Evolutionary conservation across 2,888 invertebrate species (phyloP), one percentile per base, ranked within the genome.

Genomic region (Erannis defoliaria): DNA sequence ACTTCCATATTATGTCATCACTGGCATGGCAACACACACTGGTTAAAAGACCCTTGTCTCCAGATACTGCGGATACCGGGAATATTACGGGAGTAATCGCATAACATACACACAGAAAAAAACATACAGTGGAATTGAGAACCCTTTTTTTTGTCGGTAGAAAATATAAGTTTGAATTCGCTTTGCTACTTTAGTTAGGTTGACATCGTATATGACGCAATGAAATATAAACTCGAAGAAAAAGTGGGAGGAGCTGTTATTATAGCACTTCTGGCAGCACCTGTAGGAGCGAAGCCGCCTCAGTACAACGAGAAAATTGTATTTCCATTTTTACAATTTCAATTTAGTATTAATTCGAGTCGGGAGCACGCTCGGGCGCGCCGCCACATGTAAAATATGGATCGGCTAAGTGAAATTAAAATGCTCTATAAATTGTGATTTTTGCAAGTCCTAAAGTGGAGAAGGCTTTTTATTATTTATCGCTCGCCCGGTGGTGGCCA

Each of bases 391-490:
- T 93, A 93, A 93, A 93, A 93, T 93, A 93, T 93, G 93, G 91
- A 92, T 90, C 89, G 89, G 88, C 92, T 93, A 93, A 93, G 92
- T 92, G 92, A 93, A 93, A 93, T 93, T 93, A 93, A 93, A 93
- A 92, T 88, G 90, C 89, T 91, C 93, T 92, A 93, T 93, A 93
- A 93, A 93, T 93, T 93, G 90, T 91, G 91, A 93, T 92, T 93
- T 93, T 93, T 92, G 92, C 92, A 92, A 93, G 93, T 92, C 90
- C 93, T 89, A 91, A 92, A 93, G 93, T 92, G 91, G 90, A 90
- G 90, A 90, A 91, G 90, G 90, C 90, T 91, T 90, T 90, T 90
- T 91, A 91, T 91, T 89, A 93, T 93, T 93, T 92, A 93, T 92
- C 84, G 88, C 86, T 78, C 75, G 78, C 80, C 84, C 85, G 82